Conservation (phyloP, 2,113 vertebrate species). For the Scopus umbretta region DNA sequence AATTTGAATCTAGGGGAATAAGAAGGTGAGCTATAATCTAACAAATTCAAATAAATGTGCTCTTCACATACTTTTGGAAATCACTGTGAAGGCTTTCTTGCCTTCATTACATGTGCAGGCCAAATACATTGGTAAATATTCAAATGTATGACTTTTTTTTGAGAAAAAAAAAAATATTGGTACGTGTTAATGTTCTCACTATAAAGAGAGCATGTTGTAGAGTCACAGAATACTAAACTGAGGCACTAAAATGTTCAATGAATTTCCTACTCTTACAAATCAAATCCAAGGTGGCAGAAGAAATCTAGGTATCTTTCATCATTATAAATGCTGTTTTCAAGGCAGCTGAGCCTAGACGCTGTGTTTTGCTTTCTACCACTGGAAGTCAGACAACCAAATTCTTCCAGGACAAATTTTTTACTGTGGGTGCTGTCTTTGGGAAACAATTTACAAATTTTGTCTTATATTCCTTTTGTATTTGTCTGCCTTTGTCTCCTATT, state of each 20-base stretch:
- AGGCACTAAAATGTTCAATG: not conserved
- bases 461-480: not conserved
- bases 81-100: not conserved
- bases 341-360: not conserved
- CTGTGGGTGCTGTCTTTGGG: not conserved
- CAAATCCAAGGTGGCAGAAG: not conserved
- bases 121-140: not conserved
- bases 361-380: not conserved
- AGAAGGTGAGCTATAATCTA: not conserved
- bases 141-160: not conserved
- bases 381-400: not conserved
- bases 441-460: not conserved
- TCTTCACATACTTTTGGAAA: not conserved
- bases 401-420: not conserved
- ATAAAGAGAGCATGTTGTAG: not conserved
- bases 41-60: not conserved
- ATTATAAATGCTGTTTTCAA: not conserved
- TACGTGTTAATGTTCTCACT: not conserved
- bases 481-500: not conserved
- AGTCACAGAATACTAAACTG: not conserved
- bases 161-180: not conserved
- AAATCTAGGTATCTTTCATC: not conserved
- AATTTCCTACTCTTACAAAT: not conserved
- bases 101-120: not conserved
- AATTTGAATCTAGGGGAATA: slow-evolving; percentile 20